Base-by-base conservation (phyloP, 2,797 vertebrate species). In the Selene dorsalis region DNA sequence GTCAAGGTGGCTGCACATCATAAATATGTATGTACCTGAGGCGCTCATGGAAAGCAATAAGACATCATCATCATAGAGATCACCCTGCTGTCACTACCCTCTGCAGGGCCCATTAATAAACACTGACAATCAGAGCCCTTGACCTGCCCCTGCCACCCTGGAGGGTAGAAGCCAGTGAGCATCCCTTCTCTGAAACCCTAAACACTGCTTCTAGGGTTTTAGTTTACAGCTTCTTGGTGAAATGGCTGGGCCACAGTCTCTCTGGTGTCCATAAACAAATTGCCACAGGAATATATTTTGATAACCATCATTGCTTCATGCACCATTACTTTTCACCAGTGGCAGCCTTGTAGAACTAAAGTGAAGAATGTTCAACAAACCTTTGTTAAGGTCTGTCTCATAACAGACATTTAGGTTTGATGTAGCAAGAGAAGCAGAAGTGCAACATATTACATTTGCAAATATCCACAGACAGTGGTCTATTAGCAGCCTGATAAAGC, bases 11-110 rank as follows among this genome's bases (percentile, higher is more conserved):
- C 84, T 74, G 87, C 68, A 38, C 65, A 71, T 93, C 92, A 95
- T 94, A 94, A 94, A 95, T 94, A 95, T 95, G 92, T 92, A 94
- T 94, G 90, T 87, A 84, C 75, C 91, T 73, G 80, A 82, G 89
- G 84, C 75, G 74, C 90, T 90, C 85, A 87, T 82, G 87, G 91
- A 94, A 94, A 92, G 92, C 93, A 94, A 94, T 93, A 93, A 95
- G 90, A 92, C 88, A 81, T 90, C 92, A 92, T 94, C 91, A 94
- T 93, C 90, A 89, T 84, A 83, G 89, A 92, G 91, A 93, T 94
- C 90, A 89, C 87, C 89, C 83, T 68, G 80, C 92, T 92, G 88
- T 93, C 94, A 90, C 87, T 91, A 88, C 77, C 79, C 82, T 90
- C 85, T 87, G 81, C 88, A 86, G 74, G 79, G 80, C 83, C 91